phyloP scores from a whole-genome alignment of 1,140 invertebrate species.

The Eueides isabella region DNA sequence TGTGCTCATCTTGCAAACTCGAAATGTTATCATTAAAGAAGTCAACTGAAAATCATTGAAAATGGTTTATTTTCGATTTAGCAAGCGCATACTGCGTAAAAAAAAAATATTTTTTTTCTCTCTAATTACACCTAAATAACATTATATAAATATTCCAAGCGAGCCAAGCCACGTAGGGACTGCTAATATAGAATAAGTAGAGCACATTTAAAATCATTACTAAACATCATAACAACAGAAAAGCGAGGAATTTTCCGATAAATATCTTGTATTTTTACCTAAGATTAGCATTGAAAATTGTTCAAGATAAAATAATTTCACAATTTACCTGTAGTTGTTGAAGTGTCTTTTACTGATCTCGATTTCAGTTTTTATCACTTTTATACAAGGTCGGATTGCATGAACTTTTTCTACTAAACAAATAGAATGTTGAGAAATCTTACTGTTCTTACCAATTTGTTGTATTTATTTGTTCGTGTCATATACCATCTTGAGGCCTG shows the following conservation, averaged over 20 bases:
- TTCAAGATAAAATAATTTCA: not conserved
- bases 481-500: too few species aligned
- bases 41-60: too few species aligned
- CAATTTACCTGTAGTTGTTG: not conserved
- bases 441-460: not conserved
- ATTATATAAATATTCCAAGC: too few species aligned
- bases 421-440: not conserved
- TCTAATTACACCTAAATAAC: too few species aligned
- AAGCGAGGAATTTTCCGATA: not conserved
- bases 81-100: too few species aligned
- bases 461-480: too few species aligned
- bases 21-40: too few species aligned
- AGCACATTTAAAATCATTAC: not conserved
- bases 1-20: too few species aligned
- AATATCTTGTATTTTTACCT: not conserved
- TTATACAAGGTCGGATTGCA: not conserved
- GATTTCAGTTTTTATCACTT: not conserved
- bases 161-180: too few species aligned
- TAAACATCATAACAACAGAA: not conserved
- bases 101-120: too few species aligned
- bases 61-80: too few species aligned
- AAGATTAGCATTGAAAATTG: not conserved
- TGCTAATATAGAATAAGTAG: too few species aligned
- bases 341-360: not conserved
- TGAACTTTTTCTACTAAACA: constrained; percentile 4